These are phyloP conservation scores for Pharmacophagus antenor DNA, from an alignment of 2,888 invertebrate species.

Conservation along the genomic window DNA sequence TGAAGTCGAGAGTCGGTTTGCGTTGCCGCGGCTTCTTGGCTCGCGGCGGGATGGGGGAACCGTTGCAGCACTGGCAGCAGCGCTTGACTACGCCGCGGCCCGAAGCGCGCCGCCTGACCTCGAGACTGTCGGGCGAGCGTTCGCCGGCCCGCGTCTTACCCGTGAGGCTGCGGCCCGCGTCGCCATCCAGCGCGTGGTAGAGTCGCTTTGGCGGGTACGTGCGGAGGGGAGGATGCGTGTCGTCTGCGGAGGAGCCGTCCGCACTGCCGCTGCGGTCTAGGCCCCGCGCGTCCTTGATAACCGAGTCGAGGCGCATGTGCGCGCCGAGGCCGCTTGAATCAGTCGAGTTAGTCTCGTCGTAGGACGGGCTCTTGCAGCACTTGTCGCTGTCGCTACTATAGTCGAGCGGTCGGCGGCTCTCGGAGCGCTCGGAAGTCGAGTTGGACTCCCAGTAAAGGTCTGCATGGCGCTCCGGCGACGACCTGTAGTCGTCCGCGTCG, in stretches of 20 bases:
- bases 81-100: conserved; percentile 82
- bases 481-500: conserved; percentile 58
- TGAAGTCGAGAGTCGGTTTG: conserved; percentile 57
- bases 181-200: conserved; percentile 47
- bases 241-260: conserved; percentile 60
- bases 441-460: conserved; percentile 75
- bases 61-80: conserved; percentile 83
- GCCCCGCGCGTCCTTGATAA: conserved; percentile 68
- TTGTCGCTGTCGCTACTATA: conserved; percentile 76
- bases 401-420: conserved; percentile 57
- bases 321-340: conserved; percentile 66
- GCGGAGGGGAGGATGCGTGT: conserved; percentile 59
- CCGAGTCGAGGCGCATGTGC: conserved; percentile 69
- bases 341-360: conserved; percentile 67
- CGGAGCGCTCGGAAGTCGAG: conserved; percentile 63
- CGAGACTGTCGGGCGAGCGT: conserved; percentile 46
- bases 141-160: conserved; percentile 62
- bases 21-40: conserved; percentile 68
- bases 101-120: conserved; percentile 59
- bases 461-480: conserved; percentile 63
- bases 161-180: conserved; percentile 64
- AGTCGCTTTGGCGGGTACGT: conserved; percentile 63
- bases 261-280: conserved; percentile 54
- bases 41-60: conserved; percentile 75
- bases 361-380: conserved; percentile 71